phyloP scores from a whole-genome alignment of 2,888 invertebrate species.

The Coenonympha glycerion region DNA sequence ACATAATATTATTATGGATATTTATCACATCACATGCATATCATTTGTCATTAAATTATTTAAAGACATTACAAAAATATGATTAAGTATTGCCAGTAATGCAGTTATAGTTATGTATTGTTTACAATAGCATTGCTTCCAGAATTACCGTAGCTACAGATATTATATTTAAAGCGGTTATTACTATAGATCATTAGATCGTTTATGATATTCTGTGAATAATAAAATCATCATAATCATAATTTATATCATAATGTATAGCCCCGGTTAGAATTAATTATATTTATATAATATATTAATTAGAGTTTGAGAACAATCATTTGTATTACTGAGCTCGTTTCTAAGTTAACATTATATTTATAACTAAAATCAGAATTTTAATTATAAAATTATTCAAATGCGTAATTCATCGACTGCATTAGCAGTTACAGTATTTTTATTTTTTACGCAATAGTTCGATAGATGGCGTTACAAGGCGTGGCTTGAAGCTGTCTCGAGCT shows the following conservation, averaged over 20 bases:
- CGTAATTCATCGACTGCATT: neutral
- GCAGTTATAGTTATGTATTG: too few species aligned
- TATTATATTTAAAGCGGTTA: too few species aligned
- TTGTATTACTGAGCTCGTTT: neutral
- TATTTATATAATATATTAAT: conserved; percentile 7
- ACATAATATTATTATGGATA: too few species aligned
- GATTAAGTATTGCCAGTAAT: too few species aligned
- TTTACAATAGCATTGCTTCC: too few species aligned
- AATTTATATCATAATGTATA: conserved; percentile 2
- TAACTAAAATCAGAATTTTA: neutral
- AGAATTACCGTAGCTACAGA: too few species aligned
- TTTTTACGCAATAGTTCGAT: neutral
- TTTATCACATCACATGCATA: too few species aligned
- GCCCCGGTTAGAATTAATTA: neutral
- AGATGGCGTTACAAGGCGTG: conserved; percentile 17
- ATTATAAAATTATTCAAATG: conserved; percentile 2
- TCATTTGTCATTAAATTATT: too few species aligned
- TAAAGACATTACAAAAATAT: too few species aligned
- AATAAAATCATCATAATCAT: too few species aligned
- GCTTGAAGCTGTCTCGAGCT: too few species aligned
- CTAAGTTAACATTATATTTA: neutral
- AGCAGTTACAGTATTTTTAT: neutral
- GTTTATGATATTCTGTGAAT: neutral
- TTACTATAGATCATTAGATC: neutral
- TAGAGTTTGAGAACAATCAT: conserved; percentile 1